Evolutionary conservation across 1,140 invertebrate genomes (phyloP), one percentile per base, ranked within the genome.

Genomic region (Polypedilum vanderplanki): DNA sequence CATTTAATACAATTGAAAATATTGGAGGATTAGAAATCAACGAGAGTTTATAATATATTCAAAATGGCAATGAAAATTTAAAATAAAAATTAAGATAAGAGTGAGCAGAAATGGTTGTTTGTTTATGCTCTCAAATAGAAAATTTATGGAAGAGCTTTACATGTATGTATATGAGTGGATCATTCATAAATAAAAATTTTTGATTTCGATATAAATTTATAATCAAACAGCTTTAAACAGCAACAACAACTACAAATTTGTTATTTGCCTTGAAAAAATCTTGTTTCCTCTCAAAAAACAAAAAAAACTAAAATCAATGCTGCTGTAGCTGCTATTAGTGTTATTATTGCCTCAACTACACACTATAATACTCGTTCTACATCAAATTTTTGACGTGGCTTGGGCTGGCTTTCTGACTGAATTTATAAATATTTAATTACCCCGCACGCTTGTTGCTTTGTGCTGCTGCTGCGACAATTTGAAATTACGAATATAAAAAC

Each of bases 341-440:
- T 33, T 33, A 33, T 33, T 33, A 33, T 33, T 33, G 15, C 46
- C 15, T 57, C 46, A n/a, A 57, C 46, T 57, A 57, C 46, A 57
- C 46, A 57, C n/a, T 57, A 57, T 57, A 57, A 57, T n/a, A n/a
- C 46, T 57, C 24, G 46, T 57, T 57, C 46, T 57, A 57, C 10
- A 57, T n/a, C n/a, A n/a, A n/a, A 57, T 57, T 57, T n/a, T 12
- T 57, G 24, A 57, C 46, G 46, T 12, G 3, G 46, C 46, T 57
- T 57, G 46, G 46, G 46, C 12, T 57, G 46, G 12, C 24, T 33
- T n/a, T n/a, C 12, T n/a, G n/a, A n/a, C 12, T 57, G 46, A 57
- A 57, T 57, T 57, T n/a, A 57, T 57, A 57, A 57, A 57, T 57
- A 57, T 57, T 57, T 57, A 57, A 57, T 57, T 57, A 57, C 46